A percentile compares a stretch with the other conserved stretches of the same genome.
Evolutionary conservation across 2,888 invertebrate species (phyloP).

Genomic region (Dolichopus griseipennis): DNA sequence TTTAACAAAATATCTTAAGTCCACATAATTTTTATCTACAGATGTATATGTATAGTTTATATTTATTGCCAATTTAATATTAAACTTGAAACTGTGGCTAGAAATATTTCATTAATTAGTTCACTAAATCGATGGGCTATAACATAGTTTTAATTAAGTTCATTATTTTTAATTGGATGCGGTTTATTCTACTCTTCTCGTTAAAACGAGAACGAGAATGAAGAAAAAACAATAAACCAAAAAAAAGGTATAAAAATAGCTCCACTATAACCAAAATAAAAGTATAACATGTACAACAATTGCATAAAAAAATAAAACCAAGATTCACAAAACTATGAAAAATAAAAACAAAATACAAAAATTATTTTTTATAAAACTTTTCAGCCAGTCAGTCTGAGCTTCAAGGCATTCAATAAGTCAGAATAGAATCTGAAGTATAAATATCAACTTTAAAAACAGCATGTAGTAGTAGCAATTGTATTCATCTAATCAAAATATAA

Average conservation of each 20-base stretch:
- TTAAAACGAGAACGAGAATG: neutral
- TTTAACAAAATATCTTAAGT: neutral
- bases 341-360: neutral
- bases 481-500: neutral
- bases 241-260: neutral
- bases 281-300: neutral
- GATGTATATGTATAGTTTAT: neutral
- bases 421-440: neutral
- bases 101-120: constrained; percentile 31
- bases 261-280: neutral
- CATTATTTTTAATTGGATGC: constrained; percentile 32
- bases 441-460: neutral
- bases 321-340: neutral
- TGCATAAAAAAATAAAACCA: no score
- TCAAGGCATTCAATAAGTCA: neutral
- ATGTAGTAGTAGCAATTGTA: no score
- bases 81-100: constrained; percentile 22
- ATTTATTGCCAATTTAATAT: neutral
- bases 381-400: neutral
- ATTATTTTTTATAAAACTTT: neutral
- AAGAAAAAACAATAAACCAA: neutral
- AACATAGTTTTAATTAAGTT: constrained; percentile 31
- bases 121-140: constrained; percentile 31
- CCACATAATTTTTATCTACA: neutral
- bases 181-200: constrained; percentile 26